Evolutionary conservation across 2,888 invertebrate species (phyloP), one percentile per base, ranked within the genome.

Genomic region (Aphrophora alni): DNA sequence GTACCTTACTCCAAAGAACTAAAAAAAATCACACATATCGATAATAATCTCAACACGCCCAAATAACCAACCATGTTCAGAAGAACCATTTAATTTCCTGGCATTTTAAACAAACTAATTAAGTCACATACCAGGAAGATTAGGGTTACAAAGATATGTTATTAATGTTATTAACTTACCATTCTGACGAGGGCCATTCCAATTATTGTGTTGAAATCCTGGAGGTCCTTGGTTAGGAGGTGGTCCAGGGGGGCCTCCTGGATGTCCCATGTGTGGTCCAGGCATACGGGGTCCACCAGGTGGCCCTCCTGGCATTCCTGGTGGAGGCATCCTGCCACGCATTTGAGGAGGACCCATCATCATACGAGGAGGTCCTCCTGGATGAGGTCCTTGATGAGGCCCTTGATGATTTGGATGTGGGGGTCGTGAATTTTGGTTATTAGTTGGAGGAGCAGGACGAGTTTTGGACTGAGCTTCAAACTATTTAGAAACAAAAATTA

Each of bases 381-480:
- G 81, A 51, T 83, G 84, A 12, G 82, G 84, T 38, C 83, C 84
- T 5, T 89, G 59, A 59, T 89, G 14, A 88, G 89, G 4, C 89
- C 90, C 92, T 92, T 92, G 93, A 17, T 92, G 92, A 81, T 92
- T 89, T 84, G 92, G 91, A 17, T 90, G 89, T 0, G 90, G 90
- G 88, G 81, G 89, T 82, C 90, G 89, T 87, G 91, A 91, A 27
- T 90, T 91, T 83, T 89, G 89, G 83, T 90, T 91, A 86, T 93
- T 92, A 28, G 93, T 93, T 75, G 95, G 93, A 72, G 96, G 96
- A 25, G 94, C 92, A 38, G 96, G 95, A 83, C 97, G 91, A 38
- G 96, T 96, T 90, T 97, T 97, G 84, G 96, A 96, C 89, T 97
- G 95, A 88, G 97, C 95, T 89, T 97, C 97, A 89, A 97, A 97